Evolutionary conservation across 35 echinoderm and acorn worm species (phyloP), one percentile per base, ranked within the genome.

Genomic region (Holothuria glaberrima): DNA sequence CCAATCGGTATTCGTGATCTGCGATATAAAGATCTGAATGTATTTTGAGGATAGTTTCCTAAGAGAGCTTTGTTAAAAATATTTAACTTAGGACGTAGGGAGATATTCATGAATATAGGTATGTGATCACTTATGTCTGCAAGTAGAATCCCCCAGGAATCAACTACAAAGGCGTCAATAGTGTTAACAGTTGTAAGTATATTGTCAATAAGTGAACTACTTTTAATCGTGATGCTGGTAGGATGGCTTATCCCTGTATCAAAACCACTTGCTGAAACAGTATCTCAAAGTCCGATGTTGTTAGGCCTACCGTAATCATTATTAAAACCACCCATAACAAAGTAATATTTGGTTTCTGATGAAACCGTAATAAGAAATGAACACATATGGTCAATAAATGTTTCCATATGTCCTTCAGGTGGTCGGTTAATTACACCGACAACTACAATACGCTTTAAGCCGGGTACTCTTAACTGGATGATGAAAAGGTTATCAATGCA

Each of bases 171-270:
- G 31, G 18, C 69, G 35, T 73, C 69, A 73, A 34, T 73, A 18
- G 69, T 73, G 18, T 27, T 73, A 30, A 73, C 30, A 73, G 28
- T 38, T 73, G 69, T 38, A 73, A 73, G 7, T 0, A 73, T 36
- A 32, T 26, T 73, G 69, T 32, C 69, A 73, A 73, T 73, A 73
- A 73, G 69, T 73, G 69, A 73, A 30, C 69, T 73, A 18, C 16
- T 73, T 30, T 33, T 73, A 73, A n/a, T 32, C 17, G 69, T 73
- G 35, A 41, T n/a, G n/a, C n/a, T n/a, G n/a, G n/a, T n/a, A n/a
- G n/a, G n/a, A n/a, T n/a, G n/a, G n/a, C n/a, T n/a, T 34, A 73
- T 73, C 35, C 30, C 69, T 73, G 24, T 30, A 34, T 73, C 9
- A 32, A 73, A 73, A 73, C 30, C 30, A 73, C 69, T 30, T 6